Percentiles rank a stretch among this genome's conserved stretches.
Evolutionary conservation across 1,140 invertebrate genomes (phyloP).

Genomic region (Drosophila parvula): DNA sequence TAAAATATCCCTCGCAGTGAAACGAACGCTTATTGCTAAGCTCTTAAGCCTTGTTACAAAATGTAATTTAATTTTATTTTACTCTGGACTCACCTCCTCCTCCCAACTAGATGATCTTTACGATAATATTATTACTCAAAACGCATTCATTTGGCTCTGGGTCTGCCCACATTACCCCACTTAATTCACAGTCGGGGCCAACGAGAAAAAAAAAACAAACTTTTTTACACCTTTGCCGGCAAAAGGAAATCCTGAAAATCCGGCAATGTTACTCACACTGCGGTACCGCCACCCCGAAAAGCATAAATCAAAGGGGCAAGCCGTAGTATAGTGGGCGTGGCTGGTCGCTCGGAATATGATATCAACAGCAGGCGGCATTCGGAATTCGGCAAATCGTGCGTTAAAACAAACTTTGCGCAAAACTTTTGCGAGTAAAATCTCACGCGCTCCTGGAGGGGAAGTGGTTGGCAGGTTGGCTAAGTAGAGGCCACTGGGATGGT

Average conservation of each 20-base stretch:
- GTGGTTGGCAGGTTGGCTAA: constrained; percentile 27
- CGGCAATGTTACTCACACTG: constrained; percentile 26
- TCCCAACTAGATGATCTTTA: constrained; percentile 8
- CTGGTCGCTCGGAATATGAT: constrained; percentile 73
- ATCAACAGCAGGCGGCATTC: constrained; percentile 73
- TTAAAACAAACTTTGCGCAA: constrained; percentile 75
- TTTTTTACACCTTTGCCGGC: constrained; percentile 65
- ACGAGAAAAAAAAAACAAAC: constrained; percentile 29
- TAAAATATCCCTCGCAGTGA: not conserved
- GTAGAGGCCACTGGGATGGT: constrained; percentile 20
- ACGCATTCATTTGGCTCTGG: constrained; percentile 27
- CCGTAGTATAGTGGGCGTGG: constrained; percentile 60
- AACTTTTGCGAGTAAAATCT: constrained; percentile 76
- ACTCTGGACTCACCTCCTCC: not conserved
- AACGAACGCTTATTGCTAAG: not conserved
- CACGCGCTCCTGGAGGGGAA: constrained; percentile 56
- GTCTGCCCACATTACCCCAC: constrained; percentile 31
- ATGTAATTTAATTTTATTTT: constrained; percentile 14
- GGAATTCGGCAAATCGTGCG: constrained; percentile 73
- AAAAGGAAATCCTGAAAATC: constrained; percentile 41
- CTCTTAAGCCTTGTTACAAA: not conserved
- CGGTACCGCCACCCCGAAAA: not conserved
- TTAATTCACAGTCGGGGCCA: constrained; percentile 25
- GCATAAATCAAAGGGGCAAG: constrained; percentile 68
- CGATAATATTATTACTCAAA: constrained; percentile 35